Conservation (phyloP, 2,888 invertebrate species). For the Dynastes maya region DNA sequence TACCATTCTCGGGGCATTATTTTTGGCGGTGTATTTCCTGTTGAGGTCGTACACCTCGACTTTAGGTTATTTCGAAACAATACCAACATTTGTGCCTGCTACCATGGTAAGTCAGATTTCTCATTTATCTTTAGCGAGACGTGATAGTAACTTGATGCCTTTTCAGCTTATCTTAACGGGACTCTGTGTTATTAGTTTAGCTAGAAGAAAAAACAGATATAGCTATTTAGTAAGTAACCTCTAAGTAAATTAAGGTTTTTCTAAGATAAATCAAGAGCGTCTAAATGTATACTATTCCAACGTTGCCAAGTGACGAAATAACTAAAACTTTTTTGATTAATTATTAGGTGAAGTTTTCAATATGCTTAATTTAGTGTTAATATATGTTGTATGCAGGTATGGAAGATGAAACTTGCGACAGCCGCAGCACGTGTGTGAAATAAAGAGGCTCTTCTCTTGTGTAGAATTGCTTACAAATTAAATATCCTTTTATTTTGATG, state of each 20-base stretch:
- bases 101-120: slow-evolving; percentile 80
- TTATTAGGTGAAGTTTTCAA: too few relatives aligned
- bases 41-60: slow-evolving; percentile 86
- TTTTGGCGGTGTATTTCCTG: slow-evolving; percentile 86
- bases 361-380: too few relatives aligned
- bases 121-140: slow-evolving; percentile 7
- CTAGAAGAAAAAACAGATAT: slow-evolving; percentile 87
- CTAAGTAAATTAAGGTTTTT: background rate
- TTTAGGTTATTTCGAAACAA: slow-evolving; percentile 88
- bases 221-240: slow-evolving; percentile 85
- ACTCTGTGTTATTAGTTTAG: slow-evolving; percentile 88
- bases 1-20: slow-evolving; percentile 83
- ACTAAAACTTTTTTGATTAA: too few relatives aligned
- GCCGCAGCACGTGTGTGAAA: too few relatives aligned
- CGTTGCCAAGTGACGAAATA: too few relatives aligned
- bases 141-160: background rate
- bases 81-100: slow-evolving; percentile 95
- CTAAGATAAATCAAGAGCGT: background rate
- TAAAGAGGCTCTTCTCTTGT: too few relatives aligned
- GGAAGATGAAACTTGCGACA: too few relatives aligned
- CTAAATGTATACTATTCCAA: background rate
- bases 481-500: too few relatives aligned
- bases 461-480: too few relatives aligned
- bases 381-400: too few relatives aligned
- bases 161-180: slow-evolving; percentile 88